These are phyloP conservation scores for Cavia aperea DNA, from an alignment of 2,113 vertebrate species.

Conservation along the genomic window DNA sequence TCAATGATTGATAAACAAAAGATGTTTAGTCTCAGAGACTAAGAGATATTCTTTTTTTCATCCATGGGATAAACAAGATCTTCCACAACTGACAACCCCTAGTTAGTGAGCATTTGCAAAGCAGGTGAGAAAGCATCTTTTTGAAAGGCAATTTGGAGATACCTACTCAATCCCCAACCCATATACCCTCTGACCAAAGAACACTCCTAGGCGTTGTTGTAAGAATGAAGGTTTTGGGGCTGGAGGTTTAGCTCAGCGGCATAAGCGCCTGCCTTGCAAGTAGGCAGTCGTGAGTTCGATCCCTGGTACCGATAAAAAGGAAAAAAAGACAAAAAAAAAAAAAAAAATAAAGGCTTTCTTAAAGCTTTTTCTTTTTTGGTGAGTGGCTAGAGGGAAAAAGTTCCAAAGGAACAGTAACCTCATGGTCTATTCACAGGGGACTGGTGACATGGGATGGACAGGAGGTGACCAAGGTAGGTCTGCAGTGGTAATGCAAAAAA, in stretches of 20 bases:
- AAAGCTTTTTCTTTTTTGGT: not conserved
- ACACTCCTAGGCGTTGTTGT: not conserved
- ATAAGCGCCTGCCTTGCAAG: too few relatives aligned
- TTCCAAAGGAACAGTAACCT: accelerated
- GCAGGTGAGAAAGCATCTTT: not conserved
- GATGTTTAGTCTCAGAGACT: not conserved
- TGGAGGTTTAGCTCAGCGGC: too few relatives aligned
- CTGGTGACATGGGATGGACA: accelerated
- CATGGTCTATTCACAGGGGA: not conserved
- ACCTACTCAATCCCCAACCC: not conserved
- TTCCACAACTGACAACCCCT: not conserved
- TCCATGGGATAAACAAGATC: not conserved
- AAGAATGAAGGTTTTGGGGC: not conserved
- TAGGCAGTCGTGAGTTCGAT: too few relatives aligned
- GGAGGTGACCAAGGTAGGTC: accelerated
- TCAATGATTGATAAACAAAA: not conserved
- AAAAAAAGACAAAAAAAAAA: too few relatives aligned
- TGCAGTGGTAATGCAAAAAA: not conserved
- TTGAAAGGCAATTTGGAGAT: not conserved
- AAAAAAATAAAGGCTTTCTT: not conserved
- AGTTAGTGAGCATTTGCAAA: not conserved
- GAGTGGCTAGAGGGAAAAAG: not conserved
- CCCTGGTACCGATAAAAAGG: too few relatives aligned
- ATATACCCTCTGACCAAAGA: not conserved
- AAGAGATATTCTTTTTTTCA: not conserved